Percentiles rank a stretch among this genome's conserved stretches.
phyloP scores from a whole-genome alignment of 1,140 invertebrate species.

The Tribolium castaneum region DNA sequence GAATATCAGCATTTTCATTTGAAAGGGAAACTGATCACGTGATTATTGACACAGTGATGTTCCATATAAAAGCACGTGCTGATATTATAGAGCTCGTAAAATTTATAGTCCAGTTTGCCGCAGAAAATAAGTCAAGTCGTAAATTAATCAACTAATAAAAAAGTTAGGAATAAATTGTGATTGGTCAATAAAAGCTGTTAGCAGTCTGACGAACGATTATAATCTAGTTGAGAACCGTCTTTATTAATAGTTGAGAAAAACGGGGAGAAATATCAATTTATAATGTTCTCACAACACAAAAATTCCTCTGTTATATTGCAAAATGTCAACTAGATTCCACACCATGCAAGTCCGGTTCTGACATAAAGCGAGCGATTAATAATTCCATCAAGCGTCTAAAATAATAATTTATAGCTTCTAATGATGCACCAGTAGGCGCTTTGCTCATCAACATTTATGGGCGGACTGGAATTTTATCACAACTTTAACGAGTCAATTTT shows the following conservation, averaged over 20 bases:
- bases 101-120: not conserved
- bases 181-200: not conserved
- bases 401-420: conserved; percentile 23
- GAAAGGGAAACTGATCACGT: not conserved
- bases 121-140: not conserved
- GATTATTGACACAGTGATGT: not conserved
- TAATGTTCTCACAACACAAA: not conserved
- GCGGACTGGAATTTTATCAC: conserved; percentile 1
- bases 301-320: not conserved
- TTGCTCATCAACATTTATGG: conserved; percentile 14
- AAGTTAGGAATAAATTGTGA: not conserved
- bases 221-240: not conserved
- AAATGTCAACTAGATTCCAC: not conserved
- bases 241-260: not conserved
- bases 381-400: conserved; percentile 13
- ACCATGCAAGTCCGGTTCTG: not conserved
- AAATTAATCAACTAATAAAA: not conserved
- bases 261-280: too few species aligned
- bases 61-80: not conserved
- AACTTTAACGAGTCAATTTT: not conserved
- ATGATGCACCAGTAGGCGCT: not conserved
- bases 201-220: not conserved
- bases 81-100: not conserved
- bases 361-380: conserved; percentile 5
- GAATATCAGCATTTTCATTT: not conserved